A percentile compares a stretch with the other conserved stretches of the same genome.
These are phyloP conservation scores for Rhabdophis nuchalis DNA, from an alignment of 2,797 vertebrate species.

Conservation along the genomic window DNA sequence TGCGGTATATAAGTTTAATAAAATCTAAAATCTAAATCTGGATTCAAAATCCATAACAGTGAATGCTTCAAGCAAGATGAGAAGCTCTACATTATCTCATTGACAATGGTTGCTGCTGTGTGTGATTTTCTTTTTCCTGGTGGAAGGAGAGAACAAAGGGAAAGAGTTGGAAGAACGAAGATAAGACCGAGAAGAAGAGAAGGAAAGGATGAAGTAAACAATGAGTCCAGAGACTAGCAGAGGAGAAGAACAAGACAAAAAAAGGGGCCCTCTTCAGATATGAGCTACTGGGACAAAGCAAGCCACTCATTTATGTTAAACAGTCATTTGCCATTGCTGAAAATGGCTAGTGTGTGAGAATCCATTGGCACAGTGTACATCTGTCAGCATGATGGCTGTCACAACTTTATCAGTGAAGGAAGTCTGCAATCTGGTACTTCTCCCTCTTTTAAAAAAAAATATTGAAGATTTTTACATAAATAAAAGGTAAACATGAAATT, in stretches of 20 bases:
- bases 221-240: not conserved
- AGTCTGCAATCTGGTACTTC: not conserved
- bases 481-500: not conserved
- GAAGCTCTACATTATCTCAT: not conserved
- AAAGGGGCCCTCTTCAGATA: not conserved
- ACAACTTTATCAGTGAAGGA: fast-evolving
- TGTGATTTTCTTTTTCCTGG: not conserved
- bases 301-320: constrained; percentile 11
- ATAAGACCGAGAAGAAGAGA: not conserved
- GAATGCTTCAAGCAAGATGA: not conserved
- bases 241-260: not conserved
- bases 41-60: not conserved
- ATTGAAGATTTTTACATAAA: not conserved
- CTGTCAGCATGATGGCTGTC: fast-evolving
- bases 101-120: not conserved
- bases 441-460: not conserved
- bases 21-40: too few relatives aligned
- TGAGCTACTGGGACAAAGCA: constrained; percentile 14
- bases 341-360: not conserved
- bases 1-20: too few relatives aligned
- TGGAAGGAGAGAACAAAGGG: not conserved
- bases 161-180: not conserved
- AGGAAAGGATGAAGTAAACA: not conserved
- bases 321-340: not conserved
- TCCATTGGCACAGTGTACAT: not conserved